Conservation (phyloP, 1,140 invertebrate genomes). For the Orchesella cincta region DNA sequence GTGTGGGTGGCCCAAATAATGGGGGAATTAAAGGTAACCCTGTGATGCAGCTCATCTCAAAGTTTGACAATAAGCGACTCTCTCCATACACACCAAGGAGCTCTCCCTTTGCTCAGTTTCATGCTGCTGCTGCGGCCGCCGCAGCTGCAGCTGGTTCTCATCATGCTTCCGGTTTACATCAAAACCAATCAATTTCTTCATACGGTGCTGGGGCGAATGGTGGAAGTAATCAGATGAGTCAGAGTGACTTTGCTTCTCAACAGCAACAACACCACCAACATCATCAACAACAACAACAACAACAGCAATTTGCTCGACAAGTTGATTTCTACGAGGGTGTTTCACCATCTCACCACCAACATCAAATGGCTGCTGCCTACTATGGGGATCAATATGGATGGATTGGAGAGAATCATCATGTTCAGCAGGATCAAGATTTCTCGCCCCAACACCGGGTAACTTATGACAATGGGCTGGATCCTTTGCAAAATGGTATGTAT, state of each 20-base stretch:
- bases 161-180: not conserved
- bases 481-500: constrained; percentile 21
- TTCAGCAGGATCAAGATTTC: not conserved
- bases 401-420: not conserved
- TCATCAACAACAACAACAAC: constrained; percentile 7
- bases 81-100: constrained; percentile 31
- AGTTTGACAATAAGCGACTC: constrained; percentile 38
- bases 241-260: constrained; percentile 2
- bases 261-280: constrained; percentile 32
- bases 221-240: constrained; percentile 30
- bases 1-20: not conserved
- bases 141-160: not conserved
- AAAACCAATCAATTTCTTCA: not conserved
- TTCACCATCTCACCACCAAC: not conserved
- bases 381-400: constrained; percentile 10
- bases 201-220: too few species aligned
- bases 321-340: not conserved
- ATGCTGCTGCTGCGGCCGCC: constrained; percentile 9
- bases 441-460: not conserved
- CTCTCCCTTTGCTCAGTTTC: constrained; percentile 50
- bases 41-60: constrained; percentile 47
- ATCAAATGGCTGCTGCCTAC: not conserved
- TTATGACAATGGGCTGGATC: not conserved
- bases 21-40: constrained; percentile 41
- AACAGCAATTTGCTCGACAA: not conserved